phyloP scores from a whole-genome alignment of 1,140 invertebrate species.

The Agraylea sexmaculata region DNA sequence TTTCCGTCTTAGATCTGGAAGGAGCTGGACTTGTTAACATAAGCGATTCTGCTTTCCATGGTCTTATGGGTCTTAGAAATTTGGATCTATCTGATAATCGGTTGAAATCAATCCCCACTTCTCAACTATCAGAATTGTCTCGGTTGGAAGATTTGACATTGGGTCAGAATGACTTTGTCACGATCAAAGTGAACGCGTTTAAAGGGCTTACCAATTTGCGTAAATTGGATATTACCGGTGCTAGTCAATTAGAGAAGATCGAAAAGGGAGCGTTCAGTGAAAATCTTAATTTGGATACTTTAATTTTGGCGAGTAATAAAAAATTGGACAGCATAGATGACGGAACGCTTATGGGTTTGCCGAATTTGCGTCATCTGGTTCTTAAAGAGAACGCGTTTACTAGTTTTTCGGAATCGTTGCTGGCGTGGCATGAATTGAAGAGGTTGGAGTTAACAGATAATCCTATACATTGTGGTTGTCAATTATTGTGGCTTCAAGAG shows the following conservation, averaged over 20 bases:
- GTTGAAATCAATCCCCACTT: conserved; percentile 59
- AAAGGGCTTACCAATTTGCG: conserved; percentile 63
- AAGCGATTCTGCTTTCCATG: conserved; percentile 59
- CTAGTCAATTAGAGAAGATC: conserved; percentile 53
- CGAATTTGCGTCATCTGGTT: conserved; percentile 61
- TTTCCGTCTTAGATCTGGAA: conserved; percentile 66
- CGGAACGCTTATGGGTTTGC: conserved; percentile 60
- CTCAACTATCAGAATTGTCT: conserved; percentile 53
- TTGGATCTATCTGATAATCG: conserved; percentile 71
- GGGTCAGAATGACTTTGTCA: conserved; percentile 68
- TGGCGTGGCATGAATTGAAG: conserved; percentile 66
- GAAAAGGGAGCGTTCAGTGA: conserved; percentile 64
- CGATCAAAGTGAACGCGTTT: conserved; percentile 58
- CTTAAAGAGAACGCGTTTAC: conserved; percentile 68
- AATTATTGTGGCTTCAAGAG: conserved; percentile 65
- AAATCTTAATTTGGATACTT: conserved; percentile 68
- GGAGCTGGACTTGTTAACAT: conserved; percentile 68
- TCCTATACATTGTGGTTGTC: conserved; percentile 70
- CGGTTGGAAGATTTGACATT: conserved; percentile 68
- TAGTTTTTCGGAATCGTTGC: conserved; percentile 59
- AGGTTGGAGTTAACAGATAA: conserved; percentile 71
- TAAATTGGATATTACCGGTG: conserved; percentile 63
- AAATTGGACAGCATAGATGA: conserved; percentile 57
- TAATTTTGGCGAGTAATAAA: conserved; percentile 66
- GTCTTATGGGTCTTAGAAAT: conserved; percentile 56